These are phyloP conservation scores for Hanleya hanleyi DNA, from an alignment of 2,888 invertebrate genomes.

Conservation along the genomic window DNA sequence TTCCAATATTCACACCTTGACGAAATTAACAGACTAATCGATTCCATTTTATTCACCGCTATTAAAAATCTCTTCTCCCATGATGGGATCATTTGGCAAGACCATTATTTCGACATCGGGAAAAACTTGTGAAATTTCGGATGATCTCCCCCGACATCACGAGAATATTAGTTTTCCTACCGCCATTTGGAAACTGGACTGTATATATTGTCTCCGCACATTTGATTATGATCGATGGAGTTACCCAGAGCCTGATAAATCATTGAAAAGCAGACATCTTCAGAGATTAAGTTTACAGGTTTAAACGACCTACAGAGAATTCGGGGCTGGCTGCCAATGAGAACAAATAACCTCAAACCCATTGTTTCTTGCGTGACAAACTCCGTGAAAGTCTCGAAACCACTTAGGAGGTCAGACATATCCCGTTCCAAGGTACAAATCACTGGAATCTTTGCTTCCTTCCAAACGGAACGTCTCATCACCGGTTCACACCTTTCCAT, in stretches of 20 bases:
- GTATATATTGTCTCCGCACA: conserved; percentile 4
- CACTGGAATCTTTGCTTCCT: not conserved
- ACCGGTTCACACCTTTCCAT: conserved; percentile 5
- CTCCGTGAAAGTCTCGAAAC: not conserved
- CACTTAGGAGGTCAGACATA: conserved; percentile 5
- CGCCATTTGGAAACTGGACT: not conserved
- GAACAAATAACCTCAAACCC: too few relatives aligned
- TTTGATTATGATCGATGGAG: conserved; percentile 8
- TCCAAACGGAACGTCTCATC: not conserved
- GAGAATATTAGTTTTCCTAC: not conserved
- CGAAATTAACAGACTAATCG: not conserved
- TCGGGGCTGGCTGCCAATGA: not conserved
- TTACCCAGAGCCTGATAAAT: not conserved
- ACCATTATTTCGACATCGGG: not conserved
- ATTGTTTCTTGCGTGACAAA: conserved; percentile 5
- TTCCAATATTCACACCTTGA: conserved; percentile 1
- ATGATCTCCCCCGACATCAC: not conserved
- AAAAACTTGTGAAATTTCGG: not conserved
- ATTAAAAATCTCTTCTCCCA: not conserved
- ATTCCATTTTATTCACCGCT: conserved; percentile 7
- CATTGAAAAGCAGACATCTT: conserved; percentile 7
- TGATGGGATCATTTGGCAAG: not conserved
- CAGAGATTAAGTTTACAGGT: conserved; percentile 8
- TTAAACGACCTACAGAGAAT: not conserved
- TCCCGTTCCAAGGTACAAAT: not conserved